phyloP scores from a whole-genome alignment of 1,140 invertebrate genomes.

The Bombus haemorrhoidalis region DNA sequence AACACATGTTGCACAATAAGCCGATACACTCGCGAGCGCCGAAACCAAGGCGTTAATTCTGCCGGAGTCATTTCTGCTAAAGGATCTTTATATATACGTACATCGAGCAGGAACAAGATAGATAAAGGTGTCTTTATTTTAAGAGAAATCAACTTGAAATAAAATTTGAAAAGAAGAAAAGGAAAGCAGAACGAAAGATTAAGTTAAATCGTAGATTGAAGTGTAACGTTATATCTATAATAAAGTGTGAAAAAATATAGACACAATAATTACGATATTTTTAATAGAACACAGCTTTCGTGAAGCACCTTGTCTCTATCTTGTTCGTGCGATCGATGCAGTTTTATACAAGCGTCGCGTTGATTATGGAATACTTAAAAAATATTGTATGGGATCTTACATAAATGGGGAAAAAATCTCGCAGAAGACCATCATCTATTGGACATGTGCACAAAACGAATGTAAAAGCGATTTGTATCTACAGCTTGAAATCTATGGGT shows the following conservation, averaged over 20 bases:
- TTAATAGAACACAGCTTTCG: neutral
- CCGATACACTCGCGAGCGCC: conserved; percentile 81
- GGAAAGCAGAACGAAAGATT: neutral
- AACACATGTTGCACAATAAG: conserved; percentile 92
- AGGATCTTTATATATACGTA: neutral
- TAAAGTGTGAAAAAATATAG: neutral
- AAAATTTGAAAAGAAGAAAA: neutral
- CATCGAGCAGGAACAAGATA: conserved; percentile 5
- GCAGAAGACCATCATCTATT: neutral
- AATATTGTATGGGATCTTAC: conserved; percentile 16
- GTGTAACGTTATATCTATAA: neutral
- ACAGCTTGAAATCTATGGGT: neutral
- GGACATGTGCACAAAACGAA: neutral
- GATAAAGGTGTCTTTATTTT: neutral
- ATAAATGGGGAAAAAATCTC: neutral
- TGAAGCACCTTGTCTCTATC: neutral
- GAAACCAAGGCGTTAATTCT: conserved; percentile 69
- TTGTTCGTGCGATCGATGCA: neutral
- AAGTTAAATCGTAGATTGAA: neutral
- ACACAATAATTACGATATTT: neutral
- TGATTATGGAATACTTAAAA: neutral
- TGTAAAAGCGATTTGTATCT: neutral
- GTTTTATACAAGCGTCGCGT: neutral
- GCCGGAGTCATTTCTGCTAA: no score
- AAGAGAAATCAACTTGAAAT: neutral